These are phyloP conservation scores for Caloenas nicobarica DNA, from an alignment of 2,113 vertebrate species.

Conservation along the genomic window DNA sequence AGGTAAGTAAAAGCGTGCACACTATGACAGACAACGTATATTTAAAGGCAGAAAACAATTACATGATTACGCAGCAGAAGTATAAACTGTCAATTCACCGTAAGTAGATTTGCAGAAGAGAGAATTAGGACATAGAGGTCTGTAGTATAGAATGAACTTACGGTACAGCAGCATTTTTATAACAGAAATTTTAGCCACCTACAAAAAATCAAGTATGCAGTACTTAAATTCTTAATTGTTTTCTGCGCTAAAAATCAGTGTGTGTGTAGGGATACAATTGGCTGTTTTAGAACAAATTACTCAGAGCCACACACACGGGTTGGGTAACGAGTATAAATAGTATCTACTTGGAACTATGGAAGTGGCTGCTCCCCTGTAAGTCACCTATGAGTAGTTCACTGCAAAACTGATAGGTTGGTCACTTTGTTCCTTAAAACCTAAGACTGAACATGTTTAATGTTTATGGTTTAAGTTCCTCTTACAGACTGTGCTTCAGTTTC, in stretches of 20 bases:
- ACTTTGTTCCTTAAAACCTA: neutral
- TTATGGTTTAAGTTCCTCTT: neutral
- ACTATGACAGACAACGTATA: neutral
- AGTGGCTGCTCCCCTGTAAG: neutral
- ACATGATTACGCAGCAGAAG: neutral
- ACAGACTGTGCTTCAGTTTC: neutral
- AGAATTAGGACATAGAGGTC: neutral
- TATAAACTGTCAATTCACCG: neutral
- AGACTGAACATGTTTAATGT: neutral
- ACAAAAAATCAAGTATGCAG: neutral
- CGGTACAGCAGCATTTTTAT: neutral
- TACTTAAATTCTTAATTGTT: neutral
- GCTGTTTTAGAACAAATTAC: neutral
- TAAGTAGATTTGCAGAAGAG: neutral
- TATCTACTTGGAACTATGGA: neutral
- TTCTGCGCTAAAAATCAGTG: neutral
- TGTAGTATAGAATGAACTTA: neutral
- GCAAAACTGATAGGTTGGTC: neutral
- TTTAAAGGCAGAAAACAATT: neutral
- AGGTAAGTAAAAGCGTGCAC: neutral
- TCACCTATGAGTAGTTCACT: neutral
- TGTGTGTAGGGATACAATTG: neutral
- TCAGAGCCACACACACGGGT: neutral
- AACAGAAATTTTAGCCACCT: neutral
- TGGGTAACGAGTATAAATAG: neutral